Evolutionary conservation across 35 echinoderm and acorn worm genomes (phyloP), one percentile per base, ranked within the genome.

Genomic region (Eucidaris tribuloides): DNA sequence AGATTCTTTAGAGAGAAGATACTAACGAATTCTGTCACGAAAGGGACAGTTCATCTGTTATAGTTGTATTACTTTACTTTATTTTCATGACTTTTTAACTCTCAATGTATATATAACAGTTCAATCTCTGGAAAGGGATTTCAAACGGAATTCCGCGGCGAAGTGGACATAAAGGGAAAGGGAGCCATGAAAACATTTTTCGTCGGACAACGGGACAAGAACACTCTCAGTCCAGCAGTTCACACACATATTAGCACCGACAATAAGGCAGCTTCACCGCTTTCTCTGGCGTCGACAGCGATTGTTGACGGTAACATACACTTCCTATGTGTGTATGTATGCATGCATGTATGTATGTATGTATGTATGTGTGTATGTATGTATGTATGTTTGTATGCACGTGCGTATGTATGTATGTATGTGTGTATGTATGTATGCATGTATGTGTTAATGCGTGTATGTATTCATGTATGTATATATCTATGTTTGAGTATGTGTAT

Each of bases 161-260:
- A 84, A 33, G 89, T 94, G 3, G 45, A 90, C 57, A 82, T 94
- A 22, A 94, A 94, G 81, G 92, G 92, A 23, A 90, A 94, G 63
- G 92, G 92, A 5, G 70, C 79, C 1, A 94, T 94, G 92, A 63
- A 60, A 15, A 94, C 92, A 20, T 94, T 85, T 24, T 94, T 94
- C 65, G 57, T 90, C 25, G n/a, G n/a, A n/a, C n/a, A n/a, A n/a
- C n/a, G n/a, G n/a, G n/a, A n/a, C n/a, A n/a, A n/a, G n/a, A n/a
- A n/a, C n/a, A n/a, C n/a, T n/a, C n/a, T n/a, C n/a, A n/a, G n/a
- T n/a, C n/a, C n/a, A n/a, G n/a, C n/a, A n/a, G n/a, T n/a, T n/a
- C n/a, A n/a, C n/a, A n/a, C n/a, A n/a, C n/a, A n/a, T n/a, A n/a
- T n/a, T n/a, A n/a, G n/a, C n/a, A n/a, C n/a, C n/a, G n/a, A n/a